Base-by-base conservation (phyloP, 2,888 invertebrate species). In the Osedax fenrisi region DNA sequence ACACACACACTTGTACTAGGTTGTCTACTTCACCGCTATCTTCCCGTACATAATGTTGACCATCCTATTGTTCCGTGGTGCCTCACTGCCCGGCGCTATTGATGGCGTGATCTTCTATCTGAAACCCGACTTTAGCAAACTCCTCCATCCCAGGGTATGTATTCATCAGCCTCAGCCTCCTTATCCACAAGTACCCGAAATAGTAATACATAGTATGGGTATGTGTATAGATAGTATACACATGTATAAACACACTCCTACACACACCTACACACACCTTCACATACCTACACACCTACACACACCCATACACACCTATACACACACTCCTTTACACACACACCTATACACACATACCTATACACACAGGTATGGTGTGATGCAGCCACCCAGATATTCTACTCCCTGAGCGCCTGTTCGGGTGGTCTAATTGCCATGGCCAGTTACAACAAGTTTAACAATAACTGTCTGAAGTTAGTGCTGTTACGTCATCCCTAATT, bases 41-140 rank as follows among this genome's bases (percentile, higher is more conserved):
- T 82, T 85, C 75, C 86, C 86, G 0, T 86, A 85, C 80, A 78
- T 86, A 26, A 85, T 87, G 81, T 77, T 86, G 74, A 82, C 83
- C 2, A 82, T 91, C 79, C 85, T 92, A 74, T 89, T 92, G 80
- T 87, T 90, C 77, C 88, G 92, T 1, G 91, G 91, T 0, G 89
- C 91, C 2, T 89, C 91, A 0, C 85, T 92, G 72, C 90, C 90
- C 0, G 92, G 92, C 17, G 91, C 91, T 5, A 86, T 87, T 0
- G 89, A 89, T 56, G 92, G 92, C 1, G 89, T 92, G 75, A 82
- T 90, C 2, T 91, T 90, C 83, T 92, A 91, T 82, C 85, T 92
- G 72, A 90, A 89, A 64, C 92, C 92, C 1, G 89, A 91, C 80
- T 91, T 90, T 86, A 87, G 87, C 71, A 89, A 89, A 80, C 86